phyloP scores from a whole-genome alignment of 2,797 vertebrate species.

The Aythya fuligula region DNA sequence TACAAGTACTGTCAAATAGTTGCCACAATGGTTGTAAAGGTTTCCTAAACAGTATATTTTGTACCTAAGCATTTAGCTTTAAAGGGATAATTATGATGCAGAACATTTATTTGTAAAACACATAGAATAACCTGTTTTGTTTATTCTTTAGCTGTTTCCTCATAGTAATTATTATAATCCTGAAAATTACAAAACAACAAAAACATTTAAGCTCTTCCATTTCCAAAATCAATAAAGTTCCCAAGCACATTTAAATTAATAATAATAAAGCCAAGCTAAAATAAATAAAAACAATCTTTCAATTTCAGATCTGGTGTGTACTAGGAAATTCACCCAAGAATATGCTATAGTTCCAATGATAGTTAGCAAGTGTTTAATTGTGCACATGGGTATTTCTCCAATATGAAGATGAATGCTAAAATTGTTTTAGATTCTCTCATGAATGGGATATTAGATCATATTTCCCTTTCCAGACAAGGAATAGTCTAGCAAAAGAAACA shows the following conservation, averaged over 20 bases:
- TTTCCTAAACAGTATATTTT: conserved; percentile 2
- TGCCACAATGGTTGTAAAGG: neutral
- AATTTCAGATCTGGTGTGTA: neutral
- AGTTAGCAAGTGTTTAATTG: neutral
- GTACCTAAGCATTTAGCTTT: neutral
- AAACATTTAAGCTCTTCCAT: neutral
- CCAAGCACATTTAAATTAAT: neutral
- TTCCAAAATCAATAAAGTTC: conserved; percentile 6
- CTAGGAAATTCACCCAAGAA: neutral
- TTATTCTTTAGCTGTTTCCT: conserved; percentile 27
- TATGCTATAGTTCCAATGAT: neutral
- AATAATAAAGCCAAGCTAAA: neutral
- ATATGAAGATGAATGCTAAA: neutral
- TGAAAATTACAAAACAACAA: conserved; percentile 8
- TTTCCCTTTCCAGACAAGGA: neutral
- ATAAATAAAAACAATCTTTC: neutral
- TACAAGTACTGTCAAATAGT: conserved; percentile 8
- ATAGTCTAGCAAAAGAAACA: neutral
- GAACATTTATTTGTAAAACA: conserved; percentile 8
- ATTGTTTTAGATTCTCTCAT: neutral
- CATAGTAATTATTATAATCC: conserved; percentile 24
- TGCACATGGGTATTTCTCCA: neutral
- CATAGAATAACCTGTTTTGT: neutral
- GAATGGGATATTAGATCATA: neutral
- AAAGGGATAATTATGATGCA: neutral